Evolutionary conservation across 2,888 invertebrate species (phyloP), one percentile per base, ranked within the genome.

Genomic region (Melanotus villosus): DNA sequence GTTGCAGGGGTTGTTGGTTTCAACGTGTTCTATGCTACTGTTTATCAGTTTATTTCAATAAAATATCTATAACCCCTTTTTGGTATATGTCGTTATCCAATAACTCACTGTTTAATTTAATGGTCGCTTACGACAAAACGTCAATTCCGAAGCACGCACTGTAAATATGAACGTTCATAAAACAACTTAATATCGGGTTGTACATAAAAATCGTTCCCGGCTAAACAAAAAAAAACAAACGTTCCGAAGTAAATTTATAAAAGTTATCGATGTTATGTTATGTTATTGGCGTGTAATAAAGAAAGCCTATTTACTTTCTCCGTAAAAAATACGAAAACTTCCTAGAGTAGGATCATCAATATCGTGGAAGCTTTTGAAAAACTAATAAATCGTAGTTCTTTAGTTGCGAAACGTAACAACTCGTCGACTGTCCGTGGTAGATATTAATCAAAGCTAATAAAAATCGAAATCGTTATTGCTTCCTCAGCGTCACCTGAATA

Each of bases 361-460:
- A 64, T 64, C 56, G 19, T 47, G 23, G 38, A 41, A 47, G 65
- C 45, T 65, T 65, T 62, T 58, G 45, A 45, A 43, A 64, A 65
- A 65, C 52, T 54, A 54, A 54, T 50, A 23, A 26, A 52, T 12
- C 19, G 19, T 36, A 52, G 45, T 60, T 60, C 50, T 32, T 60
- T 47, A 58, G 36, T 58, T 58, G 19, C 12, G 26, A 58, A 43
- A n/a, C 14, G 52, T 23, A 32, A 16, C 26, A 18, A 32, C 32
- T 54, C 30, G n/a, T 23, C 16, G 14, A 57, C 52, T 63, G 57
- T 65, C 47, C 36, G 65, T 30, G 12, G 38, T 18, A 12, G 45
- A 57, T 56, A 65, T 65, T 65, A 65, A 65, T 65, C 57, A 38
- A 65, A 65, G 38, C n/a, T n/a, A n/a, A n/a, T n/a, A 56, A 65